phyloP scores from a whole-genome alignment of 2,888 invertebrate species.

The Villa cingulata region DNA sequence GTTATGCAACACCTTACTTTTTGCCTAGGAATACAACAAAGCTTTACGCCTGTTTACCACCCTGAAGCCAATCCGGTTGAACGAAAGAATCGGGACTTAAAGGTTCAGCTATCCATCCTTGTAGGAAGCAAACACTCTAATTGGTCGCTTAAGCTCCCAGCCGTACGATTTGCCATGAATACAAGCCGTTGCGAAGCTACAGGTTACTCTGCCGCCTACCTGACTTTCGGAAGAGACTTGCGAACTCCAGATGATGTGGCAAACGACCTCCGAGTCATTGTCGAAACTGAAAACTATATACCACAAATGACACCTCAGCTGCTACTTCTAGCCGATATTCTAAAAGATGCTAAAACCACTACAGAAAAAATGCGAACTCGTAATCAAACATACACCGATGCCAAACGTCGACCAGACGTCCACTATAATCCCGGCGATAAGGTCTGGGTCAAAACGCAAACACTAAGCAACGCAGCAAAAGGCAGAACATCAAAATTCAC shows the following conservation, averaged over 20 bases:
- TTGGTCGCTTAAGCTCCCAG: conserved; percentile 22
- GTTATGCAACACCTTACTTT: conserved; percentile 23
- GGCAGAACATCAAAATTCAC: too few relatives aligned
- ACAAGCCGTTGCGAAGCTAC: conserved; percentile 16
- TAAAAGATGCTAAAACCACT: not conserved
- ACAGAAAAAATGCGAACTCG: not conserved
- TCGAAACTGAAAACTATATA: too few relatives aligned
- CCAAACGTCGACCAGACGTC: not conserved
- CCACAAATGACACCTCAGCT: too few relatives aligned
- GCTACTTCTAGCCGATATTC: too few relatives aligned
- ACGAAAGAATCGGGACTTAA: conserved; percentile 18
- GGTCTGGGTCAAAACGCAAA: too few relatives aligned
- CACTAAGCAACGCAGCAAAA: too few relatives aligned
- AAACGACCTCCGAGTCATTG: not conserved
- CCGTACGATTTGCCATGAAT: conserved; percentile 27
- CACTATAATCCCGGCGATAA: too few relatives aligned
- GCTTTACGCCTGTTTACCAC: conserved; percentile 23
- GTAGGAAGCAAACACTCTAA: too few relatives aligned
- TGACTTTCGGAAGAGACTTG: conserved; percentile 24
- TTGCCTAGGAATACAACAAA: conserved; percentile 16
- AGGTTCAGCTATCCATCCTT: conserved; percentile 12
- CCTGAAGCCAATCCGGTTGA: conserved; percentile 26
- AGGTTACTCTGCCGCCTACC: too few relatives aligned
- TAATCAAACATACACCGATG: too few relatives aligned
- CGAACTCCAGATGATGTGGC: conserved; percentile 18